These are phyloP conservation scores for Coranthus polyacanthus DNA, from an alignment of 2,797 vertebrate genomes.

Conservation along the genomic window DNA sequence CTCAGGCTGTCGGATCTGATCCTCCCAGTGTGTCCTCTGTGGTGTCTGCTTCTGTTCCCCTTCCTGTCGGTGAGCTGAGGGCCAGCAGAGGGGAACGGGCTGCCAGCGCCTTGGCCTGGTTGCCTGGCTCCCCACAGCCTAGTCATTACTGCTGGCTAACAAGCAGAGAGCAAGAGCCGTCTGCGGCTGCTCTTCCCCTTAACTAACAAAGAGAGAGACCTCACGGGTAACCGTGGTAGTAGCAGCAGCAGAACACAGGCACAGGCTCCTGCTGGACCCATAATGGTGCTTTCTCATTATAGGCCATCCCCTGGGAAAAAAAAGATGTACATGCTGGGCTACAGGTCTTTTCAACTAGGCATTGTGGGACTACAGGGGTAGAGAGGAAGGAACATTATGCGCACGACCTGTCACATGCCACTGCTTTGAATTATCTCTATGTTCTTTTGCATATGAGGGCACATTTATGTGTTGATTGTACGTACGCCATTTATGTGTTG, in stretches of 20 bases:
- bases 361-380: constrained; percentile 46
- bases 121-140: constrained; percentile 73
- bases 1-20: constrained; percentile 63
- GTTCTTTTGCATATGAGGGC: neutral
- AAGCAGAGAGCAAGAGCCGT: constrained; percentile 73
- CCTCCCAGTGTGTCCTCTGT: constrained; percentile 59
- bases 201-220: constrained; percentile 79
- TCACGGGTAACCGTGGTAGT: constrained; percentile 69
- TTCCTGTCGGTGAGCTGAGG: constrained; percentile 69
- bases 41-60: constrained; percentile 69
- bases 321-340: constrained; percentile 61
- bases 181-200: constrained; percentile 73
- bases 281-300: constrained; percentile 79
- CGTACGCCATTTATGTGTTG: neutral
- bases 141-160: constrained; percentile 80
- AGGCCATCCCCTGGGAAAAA: constrained; percentile 48
- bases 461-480: neutral
- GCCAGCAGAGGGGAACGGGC: constrained; percentile 71
- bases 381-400: constrained; percentile 52
- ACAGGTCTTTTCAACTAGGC: constrained; percentile 75
- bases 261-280: constrained; percentile 66
- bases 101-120: constrained; percentile 70
- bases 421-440: constrained; percentile 65
- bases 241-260: constrained; percentile 47
- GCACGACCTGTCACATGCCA: constrained; percentile 53